A percentile compares a stretch with the other conserved stretches of the same genome.
These are phyloP conservation scores for Pseudococcus viburni DNA, from an alignment of 2,888 invertebrate species.

Conservation along the genomic window DNA sequence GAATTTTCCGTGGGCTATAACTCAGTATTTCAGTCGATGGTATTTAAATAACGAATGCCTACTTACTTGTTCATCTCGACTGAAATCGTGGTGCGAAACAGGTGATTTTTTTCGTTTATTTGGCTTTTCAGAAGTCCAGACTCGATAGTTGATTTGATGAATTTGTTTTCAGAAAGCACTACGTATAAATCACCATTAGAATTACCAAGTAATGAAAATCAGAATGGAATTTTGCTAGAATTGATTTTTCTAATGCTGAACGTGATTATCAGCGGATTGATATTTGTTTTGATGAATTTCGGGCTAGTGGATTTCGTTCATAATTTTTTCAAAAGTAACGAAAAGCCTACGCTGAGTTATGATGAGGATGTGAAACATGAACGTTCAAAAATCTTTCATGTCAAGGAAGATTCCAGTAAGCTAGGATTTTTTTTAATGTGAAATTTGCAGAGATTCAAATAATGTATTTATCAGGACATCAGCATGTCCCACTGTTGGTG, in stretches of 20 bases:
- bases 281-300: constrained; percentile 69
- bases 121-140: background rate
- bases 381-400: background rate
- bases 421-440: background rate
- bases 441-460: no score
- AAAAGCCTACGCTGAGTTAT: background rate
- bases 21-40: background rate
- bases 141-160: background rate
- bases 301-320: background rate
- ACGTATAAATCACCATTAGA: constrained; percentile 39
- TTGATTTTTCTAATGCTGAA: constrained; percentile 68
- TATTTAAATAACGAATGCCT: background rate
- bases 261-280: constrained; percentile 67
- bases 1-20: background rate
- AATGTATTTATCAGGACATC: background rate
- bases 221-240: constrained; percentile 67
- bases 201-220: constrained; percentile 64
- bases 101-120: background rate
- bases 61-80: background rate
- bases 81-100: background rate
- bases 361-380: constrained; percentile 39
- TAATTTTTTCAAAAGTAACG: background rate
- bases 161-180: background rate
- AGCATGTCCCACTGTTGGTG: constrained; percentile 73
- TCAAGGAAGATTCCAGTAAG: constrained; percentile 2